Conservation (phyloP, 2,797 vertebrate genomes). For the Sitta carolinensis region DNA sequence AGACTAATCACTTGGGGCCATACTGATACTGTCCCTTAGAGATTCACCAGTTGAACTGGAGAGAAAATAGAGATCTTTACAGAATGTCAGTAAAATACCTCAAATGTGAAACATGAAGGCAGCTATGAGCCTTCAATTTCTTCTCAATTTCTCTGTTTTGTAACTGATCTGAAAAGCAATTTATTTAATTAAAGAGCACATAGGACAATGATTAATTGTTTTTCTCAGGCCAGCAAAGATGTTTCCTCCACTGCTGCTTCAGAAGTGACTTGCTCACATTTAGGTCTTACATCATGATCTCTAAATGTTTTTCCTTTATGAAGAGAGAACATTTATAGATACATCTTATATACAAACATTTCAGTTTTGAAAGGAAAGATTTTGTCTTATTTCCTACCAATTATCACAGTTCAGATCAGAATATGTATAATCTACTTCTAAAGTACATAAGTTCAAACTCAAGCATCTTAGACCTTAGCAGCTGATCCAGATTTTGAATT, state of each 20-base stretch:
- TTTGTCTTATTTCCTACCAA: constrained; percentile 1
- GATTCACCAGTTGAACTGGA: background rate
- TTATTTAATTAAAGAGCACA: background rate
- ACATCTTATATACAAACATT: background rate
- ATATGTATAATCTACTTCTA: background rate
- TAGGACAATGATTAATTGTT: background rate
- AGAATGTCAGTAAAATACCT: background rate
- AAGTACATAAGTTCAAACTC: background rate
- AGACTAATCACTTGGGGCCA: background rate
- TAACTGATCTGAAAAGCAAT: background rate
- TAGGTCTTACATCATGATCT: background rate
- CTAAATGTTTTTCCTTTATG: background rate
- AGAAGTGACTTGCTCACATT: background rate
- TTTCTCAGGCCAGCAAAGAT: background rate
- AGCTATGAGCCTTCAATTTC: background rate
- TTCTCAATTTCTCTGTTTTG: background rate
- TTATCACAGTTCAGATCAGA: background rate
- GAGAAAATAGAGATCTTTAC: background rate
- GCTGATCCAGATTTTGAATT: background rate
- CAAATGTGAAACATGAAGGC: background rate
- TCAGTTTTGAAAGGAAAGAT: constrained; percentile 7
- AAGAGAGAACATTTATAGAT: background rate
- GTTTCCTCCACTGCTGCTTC: background rate
- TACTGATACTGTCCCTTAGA: background rate
- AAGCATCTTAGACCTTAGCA: background rate